These are phyloP conservation scores for Barnardius zonarius DNA, from an alignment of 2,113 vertebrate species.

Conservation along the genomic window DNA sequence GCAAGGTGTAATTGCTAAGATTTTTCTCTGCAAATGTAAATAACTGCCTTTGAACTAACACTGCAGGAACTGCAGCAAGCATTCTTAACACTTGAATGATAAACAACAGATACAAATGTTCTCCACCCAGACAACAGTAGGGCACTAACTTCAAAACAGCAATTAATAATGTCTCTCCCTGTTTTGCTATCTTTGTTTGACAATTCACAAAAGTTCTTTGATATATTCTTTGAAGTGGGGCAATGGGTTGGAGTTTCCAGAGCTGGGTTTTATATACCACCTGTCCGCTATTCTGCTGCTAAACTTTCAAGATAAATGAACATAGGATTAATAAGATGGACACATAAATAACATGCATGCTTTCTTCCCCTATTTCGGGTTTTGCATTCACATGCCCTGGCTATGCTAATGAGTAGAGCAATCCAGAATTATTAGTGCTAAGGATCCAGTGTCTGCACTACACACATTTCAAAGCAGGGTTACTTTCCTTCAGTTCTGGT, in stretches of 20 bases:
- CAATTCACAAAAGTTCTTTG: neutral
- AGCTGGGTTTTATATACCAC: neutral
- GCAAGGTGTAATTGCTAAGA: neutral
- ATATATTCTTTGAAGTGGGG: neutral
- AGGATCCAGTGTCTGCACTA: rapidly evolving
- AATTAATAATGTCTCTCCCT: neutral
- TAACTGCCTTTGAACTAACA: neutral
- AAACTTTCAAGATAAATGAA: neutral
- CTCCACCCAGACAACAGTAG: neutral
- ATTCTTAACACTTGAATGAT: neutral
- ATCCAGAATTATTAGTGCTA: neutral
- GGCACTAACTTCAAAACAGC: neutral
- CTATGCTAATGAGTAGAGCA: neutral
- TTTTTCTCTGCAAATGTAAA: neutral
- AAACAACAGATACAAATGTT: neutral
- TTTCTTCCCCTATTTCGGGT: neutral
- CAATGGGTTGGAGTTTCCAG: neutral
- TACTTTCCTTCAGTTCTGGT: neutral
- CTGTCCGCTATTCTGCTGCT: neutral
- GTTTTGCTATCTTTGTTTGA: neutral
- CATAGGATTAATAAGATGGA: neutral
- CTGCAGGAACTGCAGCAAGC: neutral
- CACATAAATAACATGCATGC: rapidly evolving
- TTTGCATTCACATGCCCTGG: neutral
- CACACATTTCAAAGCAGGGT: neutral